phyloP scores from a whole-genome alignment of 2,888 invertebrate genomes.

The Oxyteleia sp. region DNA sequence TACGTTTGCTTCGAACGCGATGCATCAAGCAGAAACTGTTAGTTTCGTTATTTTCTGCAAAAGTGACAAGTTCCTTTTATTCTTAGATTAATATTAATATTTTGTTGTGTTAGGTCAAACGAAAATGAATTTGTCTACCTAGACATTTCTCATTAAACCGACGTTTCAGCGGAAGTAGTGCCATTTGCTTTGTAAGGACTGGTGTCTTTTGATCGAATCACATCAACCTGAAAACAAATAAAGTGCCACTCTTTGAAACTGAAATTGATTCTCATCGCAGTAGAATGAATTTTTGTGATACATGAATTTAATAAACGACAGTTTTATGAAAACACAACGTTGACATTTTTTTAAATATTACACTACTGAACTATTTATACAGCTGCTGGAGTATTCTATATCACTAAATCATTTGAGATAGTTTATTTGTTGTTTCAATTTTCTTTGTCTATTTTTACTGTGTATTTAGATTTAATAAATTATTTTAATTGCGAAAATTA shows the following conservation, averaged over 20 bases:
- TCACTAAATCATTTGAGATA: neutral
- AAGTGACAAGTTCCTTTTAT: neutral
- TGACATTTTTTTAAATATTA: neutral
- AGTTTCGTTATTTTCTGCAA: constrained; percentile 26
- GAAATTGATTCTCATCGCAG: neutral
- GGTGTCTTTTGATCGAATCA: constrained; percentile 85
- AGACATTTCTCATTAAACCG: constrained; percentile 79
- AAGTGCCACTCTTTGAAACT: neutral
- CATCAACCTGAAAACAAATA: constrained; percentile 83
- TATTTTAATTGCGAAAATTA: no score
- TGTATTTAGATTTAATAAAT: no score
- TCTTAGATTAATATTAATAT: constrained; percentile 23
- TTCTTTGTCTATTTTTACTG: no score
- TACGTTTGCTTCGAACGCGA: neutral
- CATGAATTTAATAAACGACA: neutral
- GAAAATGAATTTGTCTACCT: constrained; percentile 28
- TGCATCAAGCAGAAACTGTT: constrained; percentile 3
- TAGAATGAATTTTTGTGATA: neutral
- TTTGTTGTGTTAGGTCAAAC: constrained; percentile 20
- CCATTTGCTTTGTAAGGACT: constrained; percentile 84
- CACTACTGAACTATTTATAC: neutral
- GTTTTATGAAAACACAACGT: neutral
- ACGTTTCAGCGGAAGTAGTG: constrained; percentile 85
- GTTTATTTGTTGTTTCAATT: no score
- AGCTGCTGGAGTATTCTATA: neutral